These are phyloP conservation scores for Lepidiolamprologus cunningtoni DNA, from an alignment of 2,113 vertebrate species.

Conservation along the genomic window DNA sequence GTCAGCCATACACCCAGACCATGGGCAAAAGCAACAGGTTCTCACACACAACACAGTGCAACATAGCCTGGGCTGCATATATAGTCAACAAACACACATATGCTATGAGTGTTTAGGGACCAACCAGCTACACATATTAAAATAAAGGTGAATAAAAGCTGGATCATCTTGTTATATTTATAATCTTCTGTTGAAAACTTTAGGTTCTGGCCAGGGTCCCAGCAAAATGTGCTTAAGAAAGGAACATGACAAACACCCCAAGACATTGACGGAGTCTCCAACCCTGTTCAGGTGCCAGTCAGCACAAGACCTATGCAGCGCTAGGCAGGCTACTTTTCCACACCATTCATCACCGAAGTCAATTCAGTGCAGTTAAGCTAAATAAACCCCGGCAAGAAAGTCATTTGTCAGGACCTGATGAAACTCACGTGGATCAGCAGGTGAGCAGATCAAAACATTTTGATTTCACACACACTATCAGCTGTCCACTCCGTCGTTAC, in stretches of 20 bases:
- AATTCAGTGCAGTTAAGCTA: not conserved
- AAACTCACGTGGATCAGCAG: not conserved
- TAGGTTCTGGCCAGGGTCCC: not conserved
- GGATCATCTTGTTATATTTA: not conserved
- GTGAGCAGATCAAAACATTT: not conserved
- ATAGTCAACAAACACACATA: not conserved
- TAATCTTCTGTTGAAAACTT: not conserved
- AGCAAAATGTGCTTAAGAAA: not conserved
- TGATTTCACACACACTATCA: not conserved
- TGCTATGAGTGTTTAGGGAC: not conserved
- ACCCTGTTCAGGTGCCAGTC: not conserved
- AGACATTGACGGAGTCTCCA: not conserved
- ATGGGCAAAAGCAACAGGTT: not conserved
- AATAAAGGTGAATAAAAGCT: not conserved
- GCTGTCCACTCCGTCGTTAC: rapidly evolving
- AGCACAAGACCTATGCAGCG: not conserved
- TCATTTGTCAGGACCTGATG: not conserved
- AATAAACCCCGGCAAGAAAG: not conserved
- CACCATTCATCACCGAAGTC: rapidly evolving
- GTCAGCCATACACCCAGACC: not conserved
- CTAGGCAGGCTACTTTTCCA: not conserved
- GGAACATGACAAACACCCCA: not conserved
- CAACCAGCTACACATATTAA: not conserved
- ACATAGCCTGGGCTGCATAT: not conserved
- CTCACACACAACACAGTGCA: not conserved